Base-by-base conservation (phyloP, 2,113 vertebrate genomes). In the Gallinago jamesoni region DNA sequence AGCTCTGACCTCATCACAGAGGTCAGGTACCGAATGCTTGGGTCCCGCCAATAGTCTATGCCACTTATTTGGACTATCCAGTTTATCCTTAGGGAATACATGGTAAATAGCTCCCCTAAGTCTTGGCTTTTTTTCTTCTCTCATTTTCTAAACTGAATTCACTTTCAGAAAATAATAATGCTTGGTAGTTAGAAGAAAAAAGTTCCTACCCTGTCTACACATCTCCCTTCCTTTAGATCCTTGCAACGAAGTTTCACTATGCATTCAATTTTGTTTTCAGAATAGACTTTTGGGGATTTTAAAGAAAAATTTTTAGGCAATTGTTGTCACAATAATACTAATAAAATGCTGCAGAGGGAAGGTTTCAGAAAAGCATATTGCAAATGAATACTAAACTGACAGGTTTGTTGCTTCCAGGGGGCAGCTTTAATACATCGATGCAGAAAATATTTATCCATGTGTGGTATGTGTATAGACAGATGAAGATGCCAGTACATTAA, bases 21-120 rank as follows among this genome's bases (percentile, higher is more conserved):
- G 39, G 7, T 37, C 41, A 47, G 48, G 24, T 3, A 0, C 7
- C 1, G 9, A 18, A 24, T 7, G 3, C 16, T 20, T 12, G 12
- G 11, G 2, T 79, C 23, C 37, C 81, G 9, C 31, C 33, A 5
- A 16, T 62, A 64, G 25, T 31, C 30, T 64, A 15, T 1, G 12
- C 28, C 33, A 12, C 7, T 1, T 35, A 7, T 55, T 79, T 5
- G 7, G 10, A 50, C 53, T 11, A 57, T n/a, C 9, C 18, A 47
- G 9, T 2, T 20, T 66, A 17, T 53, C 23, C 33, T 28, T 43
- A 41, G 25, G 24, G 41, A 83, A 35, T 19, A 53, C 33, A 74
- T 56, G 30, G 3, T 23, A 73, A 75, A 62, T 48, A 73, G 28
- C 19, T 75, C 11, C 57, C 2, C 1, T 33, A 43, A 24, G 8